These are phyloP conservation scores for Drosophila chauvacae DNA, from an alignment of 1,140 invertebrate genomes.

Conservation along the genomic window DNA sequence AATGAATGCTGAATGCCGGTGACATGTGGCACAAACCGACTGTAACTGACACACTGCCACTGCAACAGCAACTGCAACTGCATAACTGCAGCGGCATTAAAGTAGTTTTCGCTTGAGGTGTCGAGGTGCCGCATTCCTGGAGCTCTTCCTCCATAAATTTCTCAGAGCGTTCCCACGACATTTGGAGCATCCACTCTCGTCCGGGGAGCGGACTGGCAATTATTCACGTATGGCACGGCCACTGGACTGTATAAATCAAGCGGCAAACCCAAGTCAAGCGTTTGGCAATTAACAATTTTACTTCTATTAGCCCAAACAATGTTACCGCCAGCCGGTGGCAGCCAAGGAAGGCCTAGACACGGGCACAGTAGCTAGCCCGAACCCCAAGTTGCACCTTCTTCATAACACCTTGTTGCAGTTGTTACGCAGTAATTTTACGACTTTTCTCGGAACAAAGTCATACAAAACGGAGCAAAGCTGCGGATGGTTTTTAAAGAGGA, in stretches of 20 bases:
- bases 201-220: slow-evolving; percentile 8
- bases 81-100: slow-evolving; percentile 10
- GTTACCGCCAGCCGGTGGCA: slow-evolving; percentile 63
- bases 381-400: slow-evolving; percentile 56
- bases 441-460: slow-evolving; percentile 82
- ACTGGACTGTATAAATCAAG: slow-evolving; percentile 62
- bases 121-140: slow-evolving; percentile 37
- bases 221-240: slow-evolving; percentile 37
- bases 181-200: slow-evolving; percentile 46
- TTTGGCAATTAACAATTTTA: slow-evolving; percentile 83
- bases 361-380: slow-evolving; percentile 1
- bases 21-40: slow-evolving; percentile 44
- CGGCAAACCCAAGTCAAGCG: slow-evolving; percentile 73
- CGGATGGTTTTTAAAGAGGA: slow-evolving; percentile 40
- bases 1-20: slow-evolving; percentile 49
- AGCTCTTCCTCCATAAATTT: slow-evolving; percentile 43
- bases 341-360: slow-evolving; percentile 9
- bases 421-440: slow-evolving; percentile 82
- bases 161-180: slow-evolving; percentile 65
- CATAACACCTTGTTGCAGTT: slow-evolving; percentile 83
- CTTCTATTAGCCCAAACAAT: slow-evolving; percentile 81
- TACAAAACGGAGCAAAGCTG: slow-evolving; percentile 77
- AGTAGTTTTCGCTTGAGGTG: slow-evolving; percentile 10
- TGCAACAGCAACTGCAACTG: slow-evolving; percentile 37
- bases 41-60: slow-evolving; percentile 33